phyloP scores from a whole-genome alignment of 2,888 invertebrate genomes.

The Agonopterix alstromeriana region DNA sequence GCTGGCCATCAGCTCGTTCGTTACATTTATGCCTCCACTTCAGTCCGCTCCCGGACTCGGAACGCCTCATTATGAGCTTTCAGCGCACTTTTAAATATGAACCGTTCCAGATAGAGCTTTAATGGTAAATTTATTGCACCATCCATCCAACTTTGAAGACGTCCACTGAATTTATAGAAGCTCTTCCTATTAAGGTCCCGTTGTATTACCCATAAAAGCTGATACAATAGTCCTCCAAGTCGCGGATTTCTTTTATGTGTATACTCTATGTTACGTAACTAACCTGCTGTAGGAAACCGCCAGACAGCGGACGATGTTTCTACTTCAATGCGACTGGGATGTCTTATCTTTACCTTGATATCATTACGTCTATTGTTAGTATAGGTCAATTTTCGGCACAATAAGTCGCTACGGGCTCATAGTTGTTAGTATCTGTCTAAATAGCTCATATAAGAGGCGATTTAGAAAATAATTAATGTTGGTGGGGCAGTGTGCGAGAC shows the following conservation, averaged over 20 bases:
- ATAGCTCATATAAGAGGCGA: conserved; percentile 42
- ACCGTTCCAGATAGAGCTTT: conserved; percentile 31
- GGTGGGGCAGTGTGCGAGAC: conserved; percentile 62
- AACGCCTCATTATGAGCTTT: conserved; percentile 52
- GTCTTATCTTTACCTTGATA: not conserved
- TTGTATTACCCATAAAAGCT: conserved; percentile 5
- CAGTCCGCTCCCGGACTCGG: conserved; percentile 30
- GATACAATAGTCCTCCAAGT: conserved; percentile 16
- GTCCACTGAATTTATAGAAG: conserved; percentile 18
- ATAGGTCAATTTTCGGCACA: conserved; percentile 1
- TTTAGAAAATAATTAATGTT: conserved; percentile 66
- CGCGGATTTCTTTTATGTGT: conserved; percentile 27
- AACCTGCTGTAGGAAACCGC: conserved; percentile 19
- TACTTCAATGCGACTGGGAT: conserved; percentile 4
- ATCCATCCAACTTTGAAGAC: conserved; percentile 26
- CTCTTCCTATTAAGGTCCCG: not conserved
- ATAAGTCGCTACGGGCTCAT: conserved; percentile 15
- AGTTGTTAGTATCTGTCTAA: conserved; percentile 32
- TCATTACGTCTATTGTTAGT: not conserved
- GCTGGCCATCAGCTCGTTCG: conserved; percentile 34
- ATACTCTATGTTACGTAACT: conserved; percentile 40
- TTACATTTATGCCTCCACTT: conserved; percentile 47
- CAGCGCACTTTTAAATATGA: conserved; percentile 47
- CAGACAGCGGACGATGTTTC: conserved; percentile 15
- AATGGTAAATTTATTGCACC: conserved; percentile 36